Percentiles rank a stretch among this genome's conserved stretches.
phyloP scores from a whole-genome alignment of 2,797 vertebrate species.

The Alcedo quadribrachys region DNA sequence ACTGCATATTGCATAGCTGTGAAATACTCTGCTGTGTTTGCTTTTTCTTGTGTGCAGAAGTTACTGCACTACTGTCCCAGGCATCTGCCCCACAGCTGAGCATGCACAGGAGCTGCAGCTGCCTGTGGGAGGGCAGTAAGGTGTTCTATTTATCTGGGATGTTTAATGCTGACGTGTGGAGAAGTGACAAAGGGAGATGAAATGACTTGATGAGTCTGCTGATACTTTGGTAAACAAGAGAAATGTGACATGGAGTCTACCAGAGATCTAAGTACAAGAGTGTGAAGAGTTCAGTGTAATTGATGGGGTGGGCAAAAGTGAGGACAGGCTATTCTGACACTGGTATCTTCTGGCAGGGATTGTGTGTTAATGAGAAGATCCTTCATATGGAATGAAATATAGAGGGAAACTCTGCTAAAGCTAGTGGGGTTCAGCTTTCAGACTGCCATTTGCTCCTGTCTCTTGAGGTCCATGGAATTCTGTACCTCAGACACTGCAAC shows the following conservation, averaged over 20 bases:
- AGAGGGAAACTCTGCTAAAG: background rate
- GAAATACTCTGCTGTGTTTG: background rate
- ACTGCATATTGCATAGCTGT: background rate
- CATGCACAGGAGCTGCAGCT: background rate
- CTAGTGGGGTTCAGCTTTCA: background rate
- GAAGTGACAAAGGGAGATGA: background rate
- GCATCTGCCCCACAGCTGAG: background rate
- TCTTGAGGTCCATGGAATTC: background rate
- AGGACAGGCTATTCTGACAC: background rate
- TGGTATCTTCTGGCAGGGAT: accelerated
- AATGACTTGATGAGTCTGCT: background rate
- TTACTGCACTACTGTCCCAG: background rate
- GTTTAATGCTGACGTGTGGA: background rate
- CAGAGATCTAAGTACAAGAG: background rate
- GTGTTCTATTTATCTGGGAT: background rate
- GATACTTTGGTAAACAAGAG: background rate
- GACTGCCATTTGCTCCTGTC: background rate
- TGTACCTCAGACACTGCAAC: background rate
- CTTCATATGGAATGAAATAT: background rate
- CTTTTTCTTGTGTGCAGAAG: background rate
- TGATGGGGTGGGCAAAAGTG: accelerated
- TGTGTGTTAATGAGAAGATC: background rate
- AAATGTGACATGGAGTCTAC: background rate
- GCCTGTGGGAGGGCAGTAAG: accelerated
- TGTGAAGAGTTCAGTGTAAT: background rate